These are phyloP conservation scores for Serrognathus titanus DNA, from an alignment of 2,888 invertebrate genomes.

Conservation along the genomic window DNA sequence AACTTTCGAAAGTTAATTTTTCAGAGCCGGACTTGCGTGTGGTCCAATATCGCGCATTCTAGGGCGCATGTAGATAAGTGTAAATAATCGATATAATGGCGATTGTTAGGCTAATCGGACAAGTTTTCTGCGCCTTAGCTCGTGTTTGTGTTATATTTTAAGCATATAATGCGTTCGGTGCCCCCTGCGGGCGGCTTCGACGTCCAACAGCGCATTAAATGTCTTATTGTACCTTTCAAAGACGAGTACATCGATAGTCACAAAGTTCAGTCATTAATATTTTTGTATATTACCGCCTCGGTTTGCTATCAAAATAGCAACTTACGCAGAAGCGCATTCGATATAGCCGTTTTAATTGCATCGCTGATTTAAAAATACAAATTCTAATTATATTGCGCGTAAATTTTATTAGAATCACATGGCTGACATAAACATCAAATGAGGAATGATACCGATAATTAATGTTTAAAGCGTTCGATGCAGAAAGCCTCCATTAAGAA, in stretches of 20 bases:
- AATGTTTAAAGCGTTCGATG: no score
- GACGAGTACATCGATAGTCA: background rate
- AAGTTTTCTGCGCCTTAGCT: slow-evolving; percentile 21
- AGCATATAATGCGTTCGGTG: slow-evolving; percentile 18
- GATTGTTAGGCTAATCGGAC: slow-evolving; percentile 25
- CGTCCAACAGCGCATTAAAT: slow-evolving; percentile 18
- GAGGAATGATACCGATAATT: no score
- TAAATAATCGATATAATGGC: slow-evolving; percentile 27
- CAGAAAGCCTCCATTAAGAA: no score
- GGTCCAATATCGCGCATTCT: slow-evolving; percentile 19
- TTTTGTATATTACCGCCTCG: no score
- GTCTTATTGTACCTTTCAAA: slow-evolving; percentile 16
- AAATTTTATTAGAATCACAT: no score
- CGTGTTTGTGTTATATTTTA: slow-evolving; percentile 24
- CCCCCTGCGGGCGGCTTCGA: slow-evolving; percentile 13
- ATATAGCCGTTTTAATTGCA: no score
- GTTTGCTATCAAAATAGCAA: no score
- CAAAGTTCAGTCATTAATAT: no score
- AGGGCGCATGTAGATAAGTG: slow-evolving; percentile 26
- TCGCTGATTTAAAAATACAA: no score
- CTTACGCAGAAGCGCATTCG: no score
- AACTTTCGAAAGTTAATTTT: background rate
- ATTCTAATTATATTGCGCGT: no score
- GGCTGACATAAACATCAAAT: no score
- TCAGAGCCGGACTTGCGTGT: slow-evolving; percentile 14